phyloP scores from a whole-genome alignment of 2,888 invertebrate species.

The Drosophila atripex region DNA sequence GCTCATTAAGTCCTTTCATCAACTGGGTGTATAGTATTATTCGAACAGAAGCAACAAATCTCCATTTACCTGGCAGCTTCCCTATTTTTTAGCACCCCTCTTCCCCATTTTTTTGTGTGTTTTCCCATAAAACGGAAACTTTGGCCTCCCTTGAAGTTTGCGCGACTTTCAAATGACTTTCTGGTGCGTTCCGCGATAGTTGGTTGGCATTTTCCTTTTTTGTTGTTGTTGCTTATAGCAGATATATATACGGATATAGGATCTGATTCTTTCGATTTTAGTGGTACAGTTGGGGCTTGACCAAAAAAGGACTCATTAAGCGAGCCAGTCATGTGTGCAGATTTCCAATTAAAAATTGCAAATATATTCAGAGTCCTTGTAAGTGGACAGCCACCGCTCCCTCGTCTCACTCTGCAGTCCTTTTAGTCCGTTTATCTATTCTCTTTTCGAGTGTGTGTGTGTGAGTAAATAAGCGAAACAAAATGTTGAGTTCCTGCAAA shows the following conservation, averaged over 20 bases:
- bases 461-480: slow-evolving; percentile 60
- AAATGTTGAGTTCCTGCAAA: slow-evolving; percentile 44
- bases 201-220: slow-evolving; percentile 36
- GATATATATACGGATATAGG: background rate
- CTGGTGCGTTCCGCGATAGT: slow-evolving; percentile 55
- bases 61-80: slow-evolving; percentile 33
- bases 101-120: too few relatives aligned
- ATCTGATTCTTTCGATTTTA: slow-evolving; percentile 3
- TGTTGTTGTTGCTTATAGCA: too few relatives aligned
- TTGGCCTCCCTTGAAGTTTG: slow-evolving; percentile 30
- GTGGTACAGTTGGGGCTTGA: slow-evolving; percentile 20
- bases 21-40: background rate
- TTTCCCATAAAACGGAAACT: slow-evolving; percentile 6
- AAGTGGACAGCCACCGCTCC: background rate
- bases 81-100: slow-evolving; percentile 7
- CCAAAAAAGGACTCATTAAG: slow-evolving; percentile 69
- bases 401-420: background rate
- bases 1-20: background rate
- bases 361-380: slow-evolving; percentile 63
- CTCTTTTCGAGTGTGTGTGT: slow-evolving; percentile 15
- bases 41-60: slow-evolving; percentile 10
- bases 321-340: slow-evolving; percentile 80
- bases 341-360: slow-evolving; percentile 82
- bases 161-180: slow-evolving; percentile 75
- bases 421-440: background rate